These are phyloP conservation scores for Glaucopsyche alexis DNA, from an alignment of 2,888 invertebrate genomes.

Conservation along the genomic window DNA sequence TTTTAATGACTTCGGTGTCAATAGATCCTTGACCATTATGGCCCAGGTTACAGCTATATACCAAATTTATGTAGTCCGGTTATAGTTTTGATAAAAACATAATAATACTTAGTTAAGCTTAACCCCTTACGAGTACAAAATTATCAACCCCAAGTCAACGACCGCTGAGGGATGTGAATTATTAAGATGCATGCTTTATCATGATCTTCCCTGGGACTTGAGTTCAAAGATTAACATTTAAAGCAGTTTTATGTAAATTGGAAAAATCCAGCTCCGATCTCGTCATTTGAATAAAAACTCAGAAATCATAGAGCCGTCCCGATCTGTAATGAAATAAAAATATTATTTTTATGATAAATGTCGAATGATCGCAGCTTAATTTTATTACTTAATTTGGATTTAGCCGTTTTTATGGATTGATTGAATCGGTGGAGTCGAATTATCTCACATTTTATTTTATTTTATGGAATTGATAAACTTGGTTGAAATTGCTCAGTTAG, in stretches of 20 bases:
- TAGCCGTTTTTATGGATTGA: neutral
- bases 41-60: no score
- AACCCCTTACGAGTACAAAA: conserved; percentile 15
- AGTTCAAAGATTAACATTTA: conserved; percentile 74
- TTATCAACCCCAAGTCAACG: conserved; percentile 19
- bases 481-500: neutral
- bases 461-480: neutral
- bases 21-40: no score
- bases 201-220: conserved; percentile 48
- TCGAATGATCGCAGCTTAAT: conserved; percentile 9
- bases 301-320: conserved; percentile 26
- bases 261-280: conserved; percentile 39
- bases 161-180: conserved; percentile 39
- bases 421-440: conserved; percentile 2
- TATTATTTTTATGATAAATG: conserved; percentile 28
- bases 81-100: no score
- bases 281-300: conserved; percentile 35
- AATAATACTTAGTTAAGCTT: neutral
- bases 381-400: conserved; percentile 11
- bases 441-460: neutral
- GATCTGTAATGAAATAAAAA: conserved; percentile 31
- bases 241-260: conserved; percentile 77
- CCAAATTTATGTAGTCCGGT: no score
- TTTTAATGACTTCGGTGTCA: no score
- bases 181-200: conserved; percentile 38